phyloP scores from a whole-genome alignment of 1,140 invertebrate species.

The Drosophila ambigua region DNA sequence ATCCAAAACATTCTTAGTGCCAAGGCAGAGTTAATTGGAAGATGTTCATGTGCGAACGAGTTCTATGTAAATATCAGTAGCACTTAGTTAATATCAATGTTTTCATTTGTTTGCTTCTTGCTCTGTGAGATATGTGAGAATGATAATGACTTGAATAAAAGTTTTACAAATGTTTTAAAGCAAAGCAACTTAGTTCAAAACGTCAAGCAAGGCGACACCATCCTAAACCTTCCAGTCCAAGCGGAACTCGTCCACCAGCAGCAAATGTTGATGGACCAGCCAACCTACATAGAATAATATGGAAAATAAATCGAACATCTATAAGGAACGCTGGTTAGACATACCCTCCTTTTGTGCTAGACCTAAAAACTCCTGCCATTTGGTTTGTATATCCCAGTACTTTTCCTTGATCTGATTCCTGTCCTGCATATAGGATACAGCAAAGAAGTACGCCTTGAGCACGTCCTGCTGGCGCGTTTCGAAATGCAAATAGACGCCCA shows the following conservation, averaged over 20 bases:
- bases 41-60: conserved; percentile 59
- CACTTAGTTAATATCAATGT: conserved; percentile 64
- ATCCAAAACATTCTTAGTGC: conserved; percentile 61
- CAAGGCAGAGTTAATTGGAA: conserved; percentile 80
- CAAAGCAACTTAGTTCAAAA: conserved; percentile 48
- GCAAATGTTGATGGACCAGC: conserved; percentile 84
- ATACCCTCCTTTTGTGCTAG: conserved; percentile 74
- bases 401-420: conserved; percentile 83
- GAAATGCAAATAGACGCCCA: conserved; percentile 83
- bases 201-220: conserved; percentile 5
- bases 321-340: background rate
- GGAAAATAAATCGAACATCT: conserved; percentile 7
- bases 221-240: conserved; percentile 83
- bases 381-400: conserved; percentile 85
- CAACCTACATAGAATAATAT: conserved; percentile 82
- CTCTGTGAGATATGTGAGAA: conserved; percentile 65
- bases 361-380: conserved; percentile 81
- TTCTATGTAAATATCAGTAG: conserved; percentile 56
- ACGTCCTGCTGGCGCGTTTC: conserved; percentile 79
- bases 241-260: conserved; percentile 85
- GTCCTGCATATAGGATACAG: conserved; percentile 83
- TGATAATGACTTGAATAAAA: conserved; percentile 56
- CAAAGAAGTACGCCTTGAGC: conserved; percentile 82
- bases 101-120: conserved; percentile 29
- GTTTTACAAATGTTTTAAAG: conserved; percentile 39